Base-by-base conservation (phyloP, 2,888 invertebrate species). In the Ophion slaviceki region DNA sequence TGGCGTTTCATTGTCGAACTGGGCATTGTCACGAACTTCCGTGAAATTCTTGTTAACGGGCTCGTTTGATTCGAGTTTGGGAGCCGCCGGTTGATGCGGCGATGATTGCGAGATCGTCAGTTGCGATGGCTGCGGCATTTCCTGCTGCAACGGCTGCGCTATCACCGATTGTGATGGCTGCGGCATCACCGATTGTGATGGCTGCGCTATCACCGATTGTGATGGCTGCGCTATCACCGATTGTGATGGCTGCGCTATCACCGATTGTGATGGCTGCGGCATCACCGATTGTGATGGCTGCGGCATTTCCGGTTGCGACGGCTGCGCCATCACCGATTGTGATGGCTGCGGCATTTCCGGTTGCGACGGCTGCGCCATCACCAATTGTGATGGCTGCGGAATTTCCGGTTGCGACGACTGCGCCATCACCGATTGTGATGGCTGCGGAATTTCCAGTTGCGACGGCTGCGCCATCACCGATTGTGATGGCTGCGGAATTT, bases 71-170 rank as follows among this genome's bases (percentile, higher is more conserved):
- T 67, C 61, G 2, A 24, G 57, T 14, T 28, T 76, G 20, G 62
- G 68, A 72, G 82, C 79, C 57, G 85, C 80, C 8, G 82, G 70
- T 36, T 84, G 84, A 40, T 66, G 10, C 2, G 53, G 11, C 7
- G 45, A n/a, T 4, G 17, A 14, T 57, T 71, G 28, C 8, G 24
- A 0, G 14, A 47, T 3, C 7, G 32, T 36, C 14, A 32, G 20
- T 17, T 1, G 14, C 14, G 53, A 17, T 17, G 4, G 5, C 17
- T 53, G 53, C 14, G 17, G 4, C 17, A 53, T 53, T 53, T 53
- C 53, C 53, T 17, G 17, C 5, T 5, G 14, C 14, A 14, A 53
- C 17, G 3, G 5, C 53, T 53, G 53, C 3, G 53, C 17, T 5
- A 53, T 53, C 11, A 3, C 17, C 53, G 53, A 4, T 14, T 47